These are phyloP conservation scores for Dusona sp. DNA, from an alignment of 2,888 invertebrate species.

Conservation along the genomic window DNA sequence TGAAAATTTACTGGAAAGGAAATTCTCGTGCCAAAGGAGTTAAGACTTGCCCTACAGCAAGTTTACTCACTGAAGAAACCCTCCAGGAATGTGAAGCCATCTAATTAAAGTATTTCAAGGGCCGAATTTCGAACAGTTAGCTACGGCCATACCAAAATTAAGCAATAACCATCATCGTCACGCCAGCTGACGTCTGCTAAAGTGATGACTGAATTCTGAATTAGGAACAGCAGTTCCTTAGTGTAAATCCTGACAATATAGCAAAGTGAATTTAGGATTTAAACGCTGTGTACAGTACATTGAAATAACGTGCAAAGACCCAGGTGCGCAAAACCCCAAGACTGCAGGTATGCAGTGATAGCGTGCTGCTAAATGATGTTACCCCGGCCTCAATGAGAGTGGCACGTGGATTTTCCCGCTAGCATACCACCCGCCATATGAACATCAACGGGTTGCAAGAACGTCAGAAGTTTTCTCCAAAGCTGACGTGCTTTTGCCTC, in stretches of 20 bases:
- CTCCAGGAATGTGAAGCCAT: slow-evolving; percentile 9
- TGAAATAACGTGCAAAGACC: neutral
- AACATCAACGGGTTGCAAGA: slow-evolving; percentile 24
- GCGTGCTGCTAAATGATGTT: slow-evolving; percentile 28
- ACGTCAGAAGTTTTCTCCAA: slow-evolving; percentile 35
- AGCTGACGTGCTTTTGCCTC: slow-evolving; percentile 33
- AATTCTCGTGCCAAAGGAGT: slow-evolving; percentile 26
- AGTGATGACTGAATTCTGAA: neutral
- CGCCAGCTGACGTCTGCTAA: neutral
- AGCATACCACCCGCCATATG: slow-evolving; percentile 30
- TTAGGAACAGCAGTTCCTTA: neutral
- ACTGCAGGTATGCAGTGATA: neutral
- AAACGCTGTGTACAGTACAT: neutral
- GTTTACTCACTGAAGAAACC: slow-evolving; percentile 11
- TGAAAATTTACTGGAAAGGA: slow-evolving; percentile 54
- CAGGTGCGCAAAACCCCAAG: slow-evolving; percentile 3
- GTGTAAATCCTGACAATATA: neutral
- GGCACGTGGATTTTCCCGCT: slow-evolving; percentile 39
- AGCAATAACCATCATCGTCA: neutral
- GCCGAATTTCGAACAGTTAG: neutral
- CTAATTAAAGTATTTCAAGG: slow-evolving; percentile 16
- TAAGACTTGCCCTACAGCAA: neutral
- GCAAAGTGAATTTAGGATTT: neutral
- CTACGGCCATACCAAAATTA: neutral
- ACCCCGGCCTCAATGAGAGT: slow-evolving; percentile 21